Evolutionary conservation across 2,113 vertebrate genomes (phyloP).

Genomic region (Theropithecus gelada): DNA sequence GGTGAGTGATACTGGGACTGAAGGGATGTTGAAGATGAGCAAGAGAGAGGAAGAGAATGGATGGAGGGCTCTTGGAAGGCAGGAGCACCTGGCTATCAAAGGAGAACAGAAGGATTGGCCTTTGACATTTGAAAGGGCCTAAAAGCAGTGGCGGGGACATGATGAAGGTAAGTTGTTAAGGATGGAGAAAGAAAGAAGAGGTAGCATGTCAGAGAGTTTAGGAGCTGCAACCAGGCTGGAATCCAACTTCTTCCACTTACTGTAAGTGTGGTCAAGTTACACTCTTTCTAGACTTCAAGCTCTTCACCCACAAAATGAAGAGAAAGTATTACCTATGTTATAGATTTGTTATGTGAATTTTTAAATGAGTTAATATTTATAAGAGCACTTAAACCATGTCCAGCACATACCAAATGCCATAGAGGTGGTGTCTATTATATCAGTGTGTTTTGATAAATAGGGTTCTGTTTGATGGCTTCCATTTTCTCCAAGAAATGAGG

Average conservation of each 20-base stretch:
- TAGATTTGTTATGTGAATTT: not conserved
- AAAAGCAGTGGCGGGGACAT: not conserved
- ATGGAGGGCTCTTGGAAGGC: not conserved
- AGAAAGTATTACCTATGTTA: not conserved
- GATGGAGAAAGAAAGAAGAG: not conserved
- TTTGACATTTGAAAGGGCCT: not conserved
- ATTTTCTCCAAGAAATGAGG: not conserved
- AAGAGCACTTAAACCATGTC: not conserved
- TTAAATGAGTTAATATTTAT: not conserved
- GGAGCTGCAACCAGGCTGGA: not conserved
- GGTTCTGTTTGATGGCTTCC: not conserved
- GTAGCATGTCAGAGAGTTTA: no score
- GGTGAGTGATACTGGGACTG: not conserved
- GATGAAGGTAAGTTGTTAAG: not conserved
- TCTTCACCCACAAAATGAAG: not conserved
- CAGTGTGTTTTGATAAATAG: not conserved
- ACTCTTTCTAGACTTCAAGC: not conserved
- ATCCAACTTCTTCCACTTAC: not conserved
- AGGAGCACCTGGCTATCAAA: not conserved
- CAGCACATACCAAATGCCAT: not conserved
- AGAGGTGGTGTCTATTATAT: not conserved
- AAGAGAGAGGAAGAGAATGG: not conserved
- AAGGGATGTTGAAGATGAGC: not conserved
- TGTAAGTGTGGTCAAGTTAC: not conserved
- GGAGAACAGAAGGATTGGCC: not conserved